Evolutionary conservation across 2,797 vertebrate species (phyloP), one percentile per base, ranked within the genome.

Genomic region (Danio choprae): DNA sequence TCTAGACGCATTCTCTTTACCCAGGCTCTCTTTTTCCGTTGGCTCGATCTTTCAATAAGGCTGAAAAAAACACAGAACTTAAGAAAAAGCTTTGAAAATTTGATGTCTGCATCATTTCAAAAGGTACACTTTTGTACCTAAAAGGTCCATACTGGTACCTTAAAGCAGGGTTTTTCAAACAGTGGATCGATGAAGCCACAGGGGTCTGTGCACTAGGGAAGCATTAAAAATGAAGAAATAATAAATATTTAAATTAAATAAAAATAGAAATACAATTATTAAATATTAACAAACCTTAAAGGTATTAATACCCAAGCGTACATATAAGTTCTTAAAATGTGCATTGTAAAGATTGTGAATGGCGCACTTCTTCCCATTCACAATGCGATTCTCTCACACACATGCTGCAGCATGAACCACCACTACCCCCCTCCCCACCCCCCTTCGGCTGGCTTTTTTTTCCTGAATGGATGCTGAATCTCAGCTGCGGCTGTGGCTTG

Each of bases 381-480:
- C 38, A 64, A 36, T 53, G 68, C 10, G 10, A 53, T 15, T 50
- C 40, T 79, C 63, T 58, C 68, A 41, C 74, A 71, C 41, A 75
- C 83, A 83, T 63, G 50, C 81, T 81, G 81, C 81, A 51, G 79
- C 36, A 83, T 55, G 20, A 71, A 60, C 56, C 44, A 20, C 50
- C 53, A 53, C 56, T 50, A 48, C 38, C 56, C 11, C 44, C 65
- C 79, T 85, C 79, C 44, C 29, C 29, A 29, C 12, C 69, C 70
- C 48, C 59, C 36, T 22, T 73, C 58, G 72, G 29, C 65, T 67
- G 63, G 63, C 72, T 83, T 80, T 86, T 29, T n/a, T 84, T 90
- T 89, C 84, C 82, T 89, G 86, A 91, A 90, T 91, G 87, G 87
- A 84, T 76, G 29, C 72, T 63, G 63, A 87, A 84, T 80, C 80